These are phyloP conservation scores for Dicaeum eximium DNA, from an alignment of 2,113 vertebrate genomes.

Conservation along the genomic window DNA sequence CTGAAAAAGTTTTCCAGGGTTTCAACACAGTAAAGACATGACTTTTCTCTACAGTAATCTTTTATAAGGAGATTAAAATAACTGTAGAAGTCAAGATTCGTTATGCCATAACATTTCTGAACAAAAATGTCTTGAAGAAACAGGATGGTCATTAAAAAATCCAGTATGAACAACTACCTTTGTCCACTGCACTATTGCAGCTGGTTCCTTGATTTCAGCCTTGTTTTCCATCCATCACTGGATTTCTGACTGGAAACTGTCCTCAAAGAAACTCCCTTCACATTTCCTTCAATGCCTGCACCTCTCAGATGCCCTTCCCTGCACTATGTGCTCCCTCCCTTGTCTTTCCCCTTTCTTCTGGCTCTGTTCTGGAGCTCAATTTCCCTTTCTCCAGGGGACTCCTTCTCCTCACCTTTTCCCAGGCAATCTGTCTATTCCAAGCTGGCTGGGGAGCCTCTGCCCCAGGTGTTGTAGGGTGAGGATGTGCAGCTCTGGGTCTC, in stretches of 20 bases:
- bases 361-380: not conserved
- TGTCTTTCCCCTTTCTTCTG: not conserved
- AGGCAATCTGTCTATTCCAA: not conserved
- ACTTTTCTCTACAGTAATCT: not conserved
- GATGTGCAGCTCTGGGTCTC: not conserved
- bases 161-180: not conserved
- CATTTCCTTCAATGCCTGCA: not conserved
- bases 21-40: not conserved
- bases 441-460: not conserved
- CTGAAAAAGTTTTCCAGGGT: not conserved
- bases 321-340: rapidly evolving
- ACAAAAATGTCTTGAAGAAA: not conserved
- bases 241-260: not conserved
- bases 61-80: not conserved
- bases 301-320: too few relatives aligned
- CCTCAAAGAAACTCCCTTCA: not conserved
- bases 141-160: not conserved
- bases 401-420: not conserved
- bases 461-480: not conserved
- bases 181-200: not conserved
- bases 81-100: not conserved
- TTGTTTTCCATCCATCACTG: not conserved
- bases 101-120: not conserved
- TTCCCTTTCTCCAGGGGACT: not conserved
- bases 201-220: not conserved